Base-by-base conservation (phyloP, 2,888 invertebrate genomes). In the Anaspis maculata region DNA sequence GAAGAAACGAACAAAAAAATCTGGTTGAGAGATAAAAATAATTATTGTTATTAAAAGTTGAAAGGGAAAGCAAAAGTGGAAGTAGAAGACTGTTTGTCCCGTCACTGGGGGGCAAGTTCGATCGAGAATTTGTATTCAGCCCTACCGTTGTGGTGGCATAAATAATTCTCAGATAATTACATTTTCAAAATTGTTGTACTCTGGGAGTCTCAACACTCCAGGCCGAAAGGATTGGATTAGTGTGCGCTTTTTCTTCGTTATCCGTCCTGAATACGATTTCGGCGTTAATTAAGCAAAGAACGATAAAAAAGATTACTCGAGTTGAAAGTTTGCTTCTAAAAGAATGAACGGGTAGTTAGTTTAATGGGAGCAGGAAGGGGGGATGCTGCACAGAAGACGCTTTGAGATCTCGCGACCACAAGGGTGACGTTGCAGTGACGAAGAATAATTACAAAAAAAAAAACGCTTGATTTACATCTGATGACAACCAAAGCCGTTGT, bases 271-370 rank as follows among this genome's bases (percentile, higher is more conserved):
- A 53, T 52, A 45, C 52, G 50, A 51, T 55, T 55, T 49, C 45
- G 46, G 48, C 49, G 50, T 54, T 55, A 55, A 55, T 55, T 54
- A 53, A 51, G 51, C 49, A 51, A 46, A 48, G 46, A 42, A 44
- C 49, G 52, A 52, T 54, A 52, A 52, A 52, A 51, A 55, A 51
- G 53, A 51, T 52, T 52, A 51, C 46, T 41, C 44, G 48, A 49
- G 48, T 51, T 42, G 42, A 43, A 54, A 54, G 48, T 53, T 53
- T 50, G 46, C 42, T 48, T 45, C 48, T 50, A 43, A 45, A 52
- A 46, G 51, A 51, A 51, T 45, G 47, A 46, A 45, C 46, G 44
- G 45, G 47, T 51, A 48, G 49, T 53, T 53, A 50, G 50, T 52
- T 54, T 52, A 52, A 52, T 52, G 48, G 48, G 19, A 6, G 19